These are phyloP conservation scores for Xenopus laevis DNA, from an alignment of 2,113 vertebrate species.

Conservation along the genomic window DNA sequence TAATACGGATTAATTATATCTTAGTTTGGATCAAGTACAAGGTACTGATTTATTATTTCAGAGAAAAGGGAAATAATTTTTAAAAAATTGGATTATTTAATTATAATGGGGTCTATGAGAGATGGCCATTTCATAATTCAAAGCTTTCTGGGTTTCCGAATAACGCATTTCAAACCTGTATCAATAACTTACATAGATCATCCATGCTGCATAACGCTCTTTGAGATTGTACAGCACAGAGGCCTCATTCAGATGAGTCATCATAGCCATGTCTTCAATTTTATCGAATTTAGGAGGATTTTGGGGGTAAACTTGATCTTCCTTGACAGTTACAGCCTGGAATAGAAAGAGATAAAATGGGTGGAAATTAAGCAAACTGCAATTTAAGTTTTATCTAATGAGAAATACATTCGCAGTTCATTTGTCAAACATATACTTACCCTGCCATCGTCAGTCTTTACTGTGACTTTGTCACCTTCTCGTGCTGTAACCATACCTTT, in stretches of 20 bases:
- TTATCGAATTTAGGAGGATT: conserved; percentile 60
- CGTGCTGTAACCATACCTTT: conserved; percentile 74
- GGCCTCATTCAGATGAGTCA: conserved; percentile 47
- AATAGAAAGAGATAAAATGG: neutral
- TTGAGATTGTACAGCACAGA: conserved; percentile 49
- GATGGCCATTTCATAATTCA: too few species aligned
- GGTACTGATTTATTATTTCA: too few species aligned
- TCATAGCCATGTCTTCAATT: conserved; percentile 51
- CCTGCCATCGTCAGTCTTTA: conserved; percentile 70
- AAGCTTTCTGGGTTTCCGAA: too few species aligned
- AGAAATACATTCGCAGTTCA: conserved; percentile 57
- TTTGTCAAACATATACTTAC: too few species aligned
- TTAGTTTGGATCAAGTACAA: too few species aligned
- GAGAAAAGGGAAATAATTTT: too few species aligned
- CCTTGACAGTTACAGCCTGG: conserved; percentile 73
- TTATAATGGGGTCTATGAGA: too few species aligned
- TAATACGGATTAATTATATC: too few species aligned
- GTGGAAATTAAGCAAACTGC: too few species aligned
- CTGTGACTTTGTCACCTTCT: conserved; percentile 78
- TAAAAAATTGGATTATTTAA: too few species aligned
- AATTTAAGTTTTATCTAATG: too few species aligned
- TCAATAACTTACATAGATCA: conserved; percentile 70
- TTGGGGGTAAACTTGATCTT: conserved; percentile 72
- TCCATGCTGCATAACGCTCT: conserved; percentile 68
- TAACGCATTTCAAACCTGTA: too few species aligned